Evolutionary conservation across 1,140 invertebrate species (phyloP), one percentile per base, ranked within the genome.

Genomic region (Zaprionus camerounensis): DNA sequence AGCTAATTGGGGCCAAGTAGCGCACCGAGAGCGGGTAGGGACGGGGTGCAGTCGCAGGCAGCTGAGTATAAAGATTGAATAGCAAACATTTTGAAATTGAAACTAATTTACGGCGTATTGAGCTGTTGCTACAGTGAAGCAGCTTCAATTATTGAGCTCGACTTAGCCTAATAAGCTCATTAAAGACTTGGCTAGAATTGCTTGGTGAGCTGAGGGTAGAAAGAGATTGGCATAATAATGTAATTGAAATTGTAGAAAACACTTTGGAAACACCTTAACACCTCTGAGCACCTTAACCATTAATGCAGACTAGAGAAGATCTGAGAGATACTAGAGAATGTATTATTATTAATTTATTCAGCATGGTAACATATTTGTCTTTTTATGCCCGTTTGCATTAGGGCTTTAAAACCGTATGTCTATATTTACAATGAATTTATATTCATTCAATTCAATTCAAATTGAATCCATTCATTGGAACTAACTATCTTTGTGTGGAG

Each of bases 1-100:
- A 79, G 66, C 85, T 90, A 78, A 90, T 85, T 81, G 85, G 65
- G 84, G 84, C 81, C 84, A 88, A 90, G 81, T 90, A 73, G 41
- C 28, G 62, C 4, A 22, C 20, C 20, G 20, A 20, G 58, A 20
- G 26, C 34, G 22, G 44, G 20, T 15, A 22, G 65, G 22, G 63
- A n/a, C 41, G 41, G n/a, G 3, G 9, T 13, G 12, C 15, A 12
- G 46, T 22, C 22, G 53, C 7, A 22, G 53, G 24, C 53, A 28
- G 5, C 73, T 28, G 22, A 12, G 34, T 13, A 41, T 58, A 36
- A 26, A 26, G 70, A 70, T 86, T 73, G 44, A 78, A 75, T 49
- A 53, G 70, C 26, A 71, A 82, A 76, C 56, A 76, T 79, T 82
- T 81, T 64, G 56, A 82, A 86, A 80, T 71, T 73, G 55, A 74